A percentile compares a stretch with the other conserved stretches of the same genome.
phyloP scores from a whole-genome alignment of 2,888 invertebrate species.

The Neocrepidodera transversa region DNA sequence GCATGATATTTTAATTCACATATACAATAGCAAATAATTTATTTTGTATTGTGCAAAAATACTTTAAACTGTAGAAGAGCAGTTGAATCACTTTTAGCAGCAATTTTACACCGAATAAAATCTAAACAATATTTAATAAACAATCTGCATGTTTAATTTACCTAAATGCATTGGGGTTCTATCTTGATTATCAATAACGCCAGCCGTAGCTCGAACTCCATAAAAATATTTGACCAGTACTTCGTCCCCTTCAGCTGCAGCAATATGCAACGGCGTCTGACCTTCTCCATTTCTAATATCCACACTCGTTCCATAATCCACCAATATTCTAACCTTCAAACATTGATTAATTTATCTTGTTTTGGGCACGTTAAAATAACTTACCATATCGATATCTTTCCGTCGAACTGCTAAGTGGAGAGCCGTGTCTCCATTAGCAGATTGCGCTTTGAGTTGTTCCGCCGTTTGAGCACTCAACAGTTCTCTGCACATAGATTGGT shows the following conservation, averaged over 20 bases:
- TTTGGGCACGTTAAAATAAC: neutral
- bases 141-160: too few relatives aligned
- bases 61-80: too few relatives aligned
- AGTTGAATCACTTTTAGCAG: too few relatives aligned
- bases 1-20: too few relatives aligned
- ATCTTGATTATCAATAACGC: conserved; percentile 95
- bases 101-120: too few relatives aligned
- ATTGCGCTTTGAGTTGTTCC: conserved; percentile 85
- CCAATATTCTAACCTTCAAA: conserved; percentile 74
- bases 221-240: conserved; percentile 94
- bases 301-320: conserved; percentile 90
- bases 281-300: conserved; percentile 95
- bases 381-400: conserved; percentile 88
- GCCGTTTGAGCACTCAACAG: conserved; percentile 86
- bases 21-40: too few relatives aligned
- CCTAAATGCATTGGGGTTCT: conserved; percentile 74
- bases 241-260: conserved; percentile 96
- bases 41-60: too few relatives aligned
- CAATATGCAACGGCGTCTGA: conserved; percentile 93
- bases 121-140: too few relatives aligned
- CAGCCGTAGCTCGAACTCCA: conserved; percentile 92
- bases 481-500: conserved; percentile 94
- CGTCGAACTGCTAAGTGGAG: conserved; percentile 94
- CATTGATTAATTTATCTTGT: neutral
- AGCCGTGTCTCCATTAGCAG: conserved; percentile 90